Evolutionary conservation across 2,888 invertebrate species (phyloP), one percentile per base, ranked within the genome.

Genomic region (Lasioglossum malachurum): DNA sequence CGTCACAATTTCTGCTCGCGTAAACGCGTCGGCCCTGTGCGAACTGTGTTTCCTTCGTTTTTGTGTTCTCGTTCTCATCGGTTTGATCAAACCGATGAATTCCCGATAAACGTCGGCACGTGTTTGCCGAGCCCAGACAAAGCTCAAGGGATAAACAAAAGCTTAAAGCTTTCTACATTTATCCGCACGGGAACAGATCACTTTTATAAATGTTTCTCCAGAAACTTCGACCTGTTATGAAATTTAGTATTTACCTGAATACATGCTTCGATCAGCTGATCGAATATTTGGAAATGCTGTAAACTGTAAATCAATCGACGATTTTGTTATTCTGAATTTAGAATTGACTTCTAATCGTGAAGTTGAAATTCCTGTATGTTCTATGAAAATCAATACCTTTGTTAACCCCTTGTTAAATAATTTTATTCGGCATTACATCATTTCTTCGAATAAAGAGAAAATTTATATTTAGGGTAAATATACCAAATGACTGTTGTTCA

Each of bases 31-130:
- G 57, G 23, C 74, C 69, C 74, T 41, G 35, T 38, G 19, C 23
- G 16, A 44, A 57, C 49, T n/a, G 38, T 53, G 53, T 38, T 53
- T 10, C 35, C n/a, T 60, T 35, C 38, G 31, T 31, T 27, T 4
- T 38, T 2, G 19, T n/a, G 4, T n/a, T 49, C 44, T 46, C 38
- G 38, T 67, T 76, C 73, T n/a, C 73, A 46, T 46, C 19, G 77
- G 35, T 57, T 81, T 27, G 27, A 16, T 38, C 44, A 74, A 77
- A 69, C 57, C 46, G 46, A 83, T 38, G 76, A 67, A 83, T 84
- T 64, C 27, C 16, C 76, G 31, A 44, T 67, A 35, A 77, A 67
- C 60, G 35, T 41, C 23, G 67, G 23, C 69, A 10, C 19, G 38
- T 27, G 38, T 46, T 82, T 35, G 19, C 16, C 46, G 23, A 72